These are phyloP conservation scores for Brachionus rubens DNA, from an alignment of 1,140 invertebrate genomes.

Conservation along the genomic window DNA sequence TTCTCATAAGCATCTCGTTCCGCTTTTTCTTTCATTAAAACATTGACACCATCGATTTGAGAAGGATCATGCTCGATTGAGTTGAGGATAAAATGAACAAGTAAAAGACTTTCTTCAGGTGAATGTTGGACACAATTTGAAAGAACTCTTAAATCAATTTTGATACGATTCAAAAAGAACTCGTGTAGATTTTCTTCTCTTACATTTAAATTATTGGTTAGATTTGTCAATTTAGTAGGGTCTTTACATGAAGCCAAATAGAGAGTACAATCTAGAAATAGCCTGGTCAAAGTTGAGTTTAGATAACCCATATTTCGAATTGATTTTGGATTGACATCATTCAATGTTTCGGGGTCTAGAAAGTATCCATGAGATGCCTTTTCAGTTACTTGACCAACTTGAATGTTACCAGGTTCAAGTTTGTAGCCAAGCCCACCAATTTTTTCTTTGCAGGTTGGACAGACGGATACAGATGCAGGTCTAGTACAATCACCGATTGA, in stretches of 20 bases:
- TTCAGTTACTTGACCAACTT: background rate
- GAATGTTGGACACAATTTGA: slow-evolving; percentile 11
- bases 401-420: slow-evolving; percentile 47
- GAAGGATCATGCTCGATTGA: background rate
- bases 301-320: slow-evolving; percentile 23
- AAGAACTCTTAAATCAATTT: background rate
- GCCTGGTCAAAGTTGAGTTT: slow-evolving; percentile 1
- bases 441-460: slow-evolving; percentile 50
- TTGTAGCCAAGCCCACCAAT: slow-evolving; percentile 51
- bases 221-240: background rate
- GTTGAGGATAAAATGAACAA: background rate
- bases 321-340: background rate
- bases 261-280: background rate
- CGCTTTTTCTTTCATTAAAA: background rate
- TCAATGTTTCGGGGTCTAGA: background rate
- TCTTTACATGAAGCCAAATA: background rate
- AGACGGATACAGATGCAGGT: slow-evolving; percentile 47
- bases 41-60: background rate
- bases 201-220: background rate
- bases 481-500: slow-evolving; percentile 54
- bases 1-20: background rate
- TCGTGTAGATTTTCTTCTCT: background rate
- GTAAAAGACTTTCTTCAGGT: background rate
- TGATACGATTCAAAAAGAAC: background rate
- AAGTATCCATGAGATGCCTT: background rate